Evolutionary conservation across 2,888 invertebrate species (phyloP).

Genomic region (Mamestra brassicae): DNA sequence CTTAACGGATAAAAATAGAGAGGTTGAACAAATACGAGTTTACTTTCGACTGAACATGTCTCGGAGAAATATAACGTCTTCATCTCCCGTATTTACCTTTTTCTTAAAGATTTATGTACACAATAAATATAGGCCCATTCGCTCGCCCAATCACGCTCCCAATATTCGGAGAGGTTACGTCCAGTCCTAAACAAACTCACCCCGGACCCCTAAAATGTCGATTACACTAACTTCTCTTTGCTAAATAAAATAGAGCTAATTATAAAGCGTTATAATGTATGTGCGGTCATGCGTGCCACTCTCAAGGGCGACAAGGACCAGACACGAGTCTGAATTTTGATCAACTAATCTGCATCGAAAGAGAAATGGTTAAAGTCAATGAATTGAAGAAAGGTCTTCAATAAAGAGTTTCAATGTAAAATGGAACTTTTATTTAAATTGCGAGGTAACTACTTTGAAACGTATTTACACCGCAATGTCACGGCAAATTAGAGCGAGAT

Average conservation of each 20-base stretch:
- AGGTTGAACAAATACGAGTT: constrained; percentile 59
- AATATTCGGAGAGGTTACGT: constrained; percentile 76
- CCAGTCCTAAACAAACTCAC: constrained; percentile 85
- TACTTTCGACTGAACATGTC: constrained; percentile 69
- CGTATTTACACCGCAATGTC: constrained; percentile 57
- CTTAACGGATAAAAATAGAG: constrained; percentile 57
- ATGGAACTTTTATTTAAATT: constrained; percentile 58
- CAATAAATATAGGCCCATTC: constrained; percentile 80
- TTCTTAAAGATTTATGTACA: constrained; percentile 85
- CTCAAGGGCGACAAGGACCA: not conserved
- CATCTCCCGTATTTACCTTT: constrained; percentile 76
- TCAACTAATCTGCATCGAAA: constrained; percentile 22
- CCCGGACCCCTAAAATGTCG: constrained; percentile 77
- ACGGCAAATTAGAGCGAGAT: constrained; percentile 60
- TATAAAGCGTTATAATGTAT: constrained; percentile 54
- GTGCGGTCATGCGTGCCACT: constrained; percentile 46
- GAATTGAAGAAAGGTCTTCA: constrained; percentile 26
- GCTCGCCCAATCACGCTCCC: constrained; percentile 83
- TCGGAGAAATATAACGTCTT: constrained; percentile 70
- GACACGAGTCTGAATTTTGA: constrained; percentile 19
- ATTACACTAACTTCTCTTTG: constrained; percentile 61
- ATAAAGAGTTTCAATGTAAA: constrained; percentile 39
- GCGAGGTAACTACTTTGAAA: constrained; percentile 48
- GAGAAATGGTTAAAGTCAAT: constrained; percentile 29
- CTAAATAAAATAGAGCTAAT: constrained; percentile 55